phyloP scores from a whole-genome alignment of 2,888 invertebrate species.

The Pachydiplax longipennis region DNA sequence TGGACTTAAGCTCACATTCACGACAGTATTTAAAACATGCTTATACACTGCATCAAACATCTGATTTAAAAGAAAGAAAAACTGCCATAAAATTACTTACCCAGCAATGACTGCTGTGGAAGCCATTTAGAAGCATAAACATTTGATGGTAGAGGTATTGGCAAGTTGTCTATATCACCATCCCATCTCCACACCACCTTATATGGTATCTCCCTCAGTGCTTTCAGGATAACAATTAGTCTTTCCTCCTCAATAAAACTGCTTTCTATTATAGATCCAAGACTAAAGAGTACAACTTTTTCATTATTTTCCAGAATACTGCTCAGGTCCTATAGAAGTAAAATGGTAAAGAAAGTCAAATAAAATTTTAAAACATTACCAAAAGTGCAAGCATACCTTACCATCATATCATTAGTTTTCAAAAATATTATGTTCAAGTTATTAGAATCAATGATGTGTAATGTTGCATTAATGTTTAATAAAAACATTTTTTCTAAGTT shows the following conservation, averaged over 20 bases:
- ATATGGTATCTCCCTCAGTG: slow-evolving; percentile 64
- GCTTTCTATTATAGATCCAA: slow-evolving; percentile 65
- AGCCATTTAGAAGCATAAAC: slow-evolving; percentile 11
- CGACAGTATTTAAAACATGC: no score
- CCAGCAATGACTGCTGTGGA: slow-evolving; percentile 21
- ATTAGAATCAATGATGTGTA: no score
- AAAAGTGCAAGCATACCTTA: background rate
- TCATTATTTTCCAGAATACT: slow-evolving; percentile 60
- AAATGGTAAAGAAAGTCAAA: background rate
- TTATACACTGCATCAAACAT: no score
- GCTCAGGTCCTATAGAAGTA: slow-evolving; percentile 57
- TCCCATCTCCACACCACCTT: slow-evolving; percentile 66
- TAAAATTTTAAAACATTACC: background rate
- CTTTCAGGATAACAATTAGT: slow-evolving; percentile 61
- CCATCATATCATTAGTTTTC: no score
- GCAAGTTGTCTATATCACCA: slow-evolving; percentile 54
- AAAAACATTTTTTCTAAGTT: no score
- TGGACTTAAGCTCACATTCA: no score
- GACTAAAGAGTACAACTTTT: slow-evolving; percentile 68
- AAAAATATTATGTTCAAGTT: no score
- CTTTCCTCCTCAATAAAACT: slow-evolving; percentile 64
- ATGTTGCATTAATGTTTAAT: no score
- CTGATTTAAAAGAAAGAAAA: no score
- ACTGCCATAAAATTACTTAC: background rate
- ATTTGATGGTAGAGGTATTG: slow-evolving; percentile 54